These are phyloP conservation scores for Sphinx pinastri DNA, from an alignment of 2,888 invertebrate species.

Conservation along the genomic window DNA sequence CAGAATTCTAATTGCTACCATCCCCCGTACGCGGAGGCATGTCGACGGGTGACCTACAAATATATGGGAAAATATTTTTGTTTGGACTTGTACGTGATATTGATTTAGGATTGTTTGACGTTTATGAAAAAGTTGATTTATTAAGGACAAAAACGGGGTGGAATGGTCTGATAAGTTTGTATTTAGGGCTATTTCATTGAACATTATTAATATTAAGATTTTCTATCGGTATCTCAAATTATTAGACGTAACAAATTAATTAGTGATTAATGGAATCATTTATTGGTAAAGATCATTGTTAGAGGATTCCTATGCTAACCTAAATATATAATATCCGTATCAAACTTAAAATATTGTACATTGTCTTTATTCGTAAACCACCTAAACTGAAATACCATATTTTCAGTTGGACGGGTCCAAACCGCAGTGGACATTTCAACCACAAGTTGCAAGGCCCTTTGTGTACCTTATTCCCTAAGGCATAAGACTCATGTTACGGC, in stretches of 20 bases:
- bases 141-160: not conserved
- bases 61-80: conserved; percentile 66
- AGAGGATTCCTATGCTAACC: too few species aligned
- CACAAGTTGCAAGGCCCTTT: conserved; percentile 26
- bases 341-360: not conserved
- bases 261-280: not conserved
- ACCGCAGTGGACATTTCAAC: conserved; percentile 36
- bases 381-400: not conserved
- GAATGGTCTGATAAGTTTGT: not conserved
- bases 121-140: not conserved
- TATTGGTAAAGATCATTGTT: not conserved
- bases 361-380: not conserved
- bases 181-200: too few species aligned
- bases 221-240: too few species aligned
- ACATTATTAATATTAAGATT: too few species aligned
- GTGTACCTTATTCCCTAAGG: conserved; percentile 37
- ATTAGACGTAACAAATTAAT: not conserved
- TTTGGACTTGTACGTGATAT: conserved; percentile 35
- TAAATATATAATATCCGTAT: too few species aligned
- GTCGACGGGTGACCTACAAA: conserved; percentile 71
- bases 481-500: conserved; percentile 44
- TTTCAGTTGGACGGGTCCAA: conserved; percentile 6
- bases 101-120: conserved; percentile 33
- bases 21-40: conserved; percentile 72
- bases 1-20: conserved; percentile 76